Conservation (phyloP, 2,113 vertebrate species). For the Edolisoma coerulescens region DNA sequence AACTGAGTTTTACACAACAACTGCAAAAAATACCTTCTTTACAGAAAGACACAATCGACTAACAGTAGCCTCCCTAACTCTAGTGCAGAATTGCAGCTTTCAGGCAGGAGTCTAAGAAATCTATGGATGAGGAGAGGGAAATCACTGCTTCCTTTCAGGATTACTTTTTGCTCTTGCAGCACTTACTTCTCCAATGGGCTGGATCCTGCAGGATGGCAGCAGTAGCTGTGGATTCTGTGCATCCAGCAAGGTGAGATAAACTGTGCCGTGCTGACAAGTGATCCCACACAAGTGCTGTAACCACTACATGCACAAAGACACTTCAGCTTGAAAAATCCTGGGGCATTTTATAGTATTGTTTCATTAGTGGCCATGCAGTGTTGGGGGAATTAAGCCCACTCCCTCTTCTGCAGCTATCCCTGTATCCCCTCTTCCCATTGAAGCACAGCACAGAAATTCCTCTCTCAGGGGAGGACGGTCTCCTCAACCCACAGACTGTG, state of each 20-base stretch:
- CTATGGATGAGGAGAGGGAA: background rate
- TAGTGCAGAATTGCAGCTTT: background rate
- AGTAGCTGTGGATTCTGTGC: background rate
- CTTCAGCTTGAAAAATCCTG: background rate
- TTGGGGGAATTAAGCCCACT: background rate
- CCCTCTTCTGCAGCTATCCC: background rate
- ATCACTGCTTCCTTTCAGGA: background rate
- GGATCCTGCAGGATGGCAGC: background rate
- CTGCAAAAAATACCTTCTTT: background rate
- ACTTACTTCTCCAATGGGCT: background rate
- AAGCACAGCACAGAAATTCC: background rate
- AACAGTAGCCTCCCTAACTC: background rate
- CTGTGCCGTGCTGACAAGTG: background rate
- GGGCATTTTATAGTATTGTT: background rate
- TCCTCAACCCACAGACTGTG: background rate
- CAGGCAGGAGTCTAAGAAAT: background rate
- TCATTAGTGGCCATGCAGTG: background rate
- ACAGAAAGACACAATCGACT: background rate
- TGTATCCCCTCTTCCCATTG: background rate
- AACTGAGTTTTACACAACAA: background rate
- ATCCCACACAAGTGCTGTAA: background rate
- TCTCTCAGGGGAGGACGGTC: rapidly evolving
- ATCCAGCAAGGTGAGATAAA: background rate
- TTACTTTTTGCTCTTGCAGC: background rate
- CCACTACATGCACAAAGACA: background rate